phyloP scores from a whole-genome alignment of 1,140 invertebrate species.

The Cotesia typhae region DNA sequence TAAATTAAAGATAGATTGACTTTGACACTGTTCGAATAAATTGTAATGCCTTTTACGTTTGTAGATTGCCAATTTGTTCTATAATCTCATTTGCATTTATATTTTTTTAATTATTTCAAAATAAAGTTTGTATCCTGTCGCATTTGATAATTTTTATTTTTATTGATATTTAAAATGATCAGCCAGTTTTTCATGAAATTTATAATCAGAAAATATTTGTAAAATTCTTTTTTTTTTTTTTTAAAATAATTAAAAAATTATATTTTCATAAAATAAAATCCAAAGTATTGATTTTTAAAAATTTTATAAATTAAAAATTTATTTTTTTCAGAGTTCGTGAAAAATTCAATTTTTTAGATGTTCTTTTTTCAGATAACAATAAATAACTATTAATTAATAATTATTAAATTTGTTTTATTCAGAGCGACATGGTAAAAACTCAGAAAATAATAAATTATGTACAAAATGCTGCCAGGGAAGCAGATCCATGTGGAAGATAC shows the following conservation, averaged over 20 bases:
- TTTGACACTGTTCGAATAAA: constrained; percentile 40
- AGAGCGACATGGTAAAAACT: background rate
- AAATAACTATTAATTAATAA: too few species aligned
- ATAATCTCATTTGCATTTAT: constrained; percentile 48
- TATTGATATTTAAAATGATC: too few species aligned
- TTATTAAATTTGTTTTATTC: background rate
- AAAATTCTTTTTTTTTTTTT: too few species aligned
- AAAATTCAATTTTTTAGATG: too few species aligned
- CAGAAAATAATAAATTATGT: constrained; percentile 13
- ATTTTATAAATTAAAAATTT: too few species aligned
- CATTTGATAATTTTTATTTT: too few species aligned
- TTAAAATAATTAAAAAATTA: too few species aligned
- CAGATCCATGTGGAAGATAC: background rate
- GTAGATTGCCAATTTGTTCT: constrained; percentile 55
- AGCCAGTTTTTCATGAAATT: too few species aligned
- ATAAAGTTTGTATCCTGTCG: background rate
- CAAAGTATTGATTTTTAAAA: too few species aligned
- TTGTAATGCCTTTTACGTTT: constrained; percentile 47
- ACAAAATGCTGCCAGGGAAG: background rate
- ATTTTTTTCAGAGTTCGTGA: too few species aligned
- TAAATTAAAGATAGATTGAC: constrained; percentile 43
- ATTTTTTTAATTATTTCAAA: background rate
- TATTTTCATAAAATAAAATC: too few species aligned
- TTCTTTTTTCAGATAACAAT: too few species aligned
- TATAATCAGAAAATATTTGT: background rate